Percentiles rank a stretch among this genome's conserved stretches.
These are phyloP conservation scores for Thryonomys swinderianus DNA, from an alignment of 2,113 vertebrate genomes.

Conservation along the genomic window DNA sequence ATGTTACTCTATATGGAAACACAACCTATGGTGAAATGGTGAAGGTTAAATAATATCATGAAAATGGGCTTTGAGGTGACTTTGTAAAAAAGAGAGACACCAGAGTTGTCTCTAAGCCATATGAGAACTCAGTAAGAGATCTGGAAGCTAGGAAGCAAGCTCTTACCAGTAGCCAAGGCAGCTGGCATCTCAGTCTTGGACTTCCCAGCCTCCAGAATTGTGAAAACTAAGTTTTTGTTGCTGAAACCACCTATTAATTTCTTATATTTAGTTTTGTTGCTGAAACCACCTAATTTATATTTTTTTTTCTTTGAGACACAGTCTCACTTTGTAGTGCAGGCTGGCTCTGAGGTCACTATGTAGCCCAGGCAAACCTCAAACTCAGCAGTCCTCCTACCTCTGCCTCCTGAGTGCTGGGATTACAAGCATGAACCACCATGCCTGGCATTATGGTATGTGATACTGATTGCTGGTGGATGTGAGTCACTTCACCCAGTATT, in stretches of 20 bases:
- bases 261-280: too few relatives aligned
- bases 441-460: too few relatives aligned
- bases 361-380: too few relatives aligned
- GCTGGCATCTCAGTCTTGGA: neutral
- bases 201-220: neutral
- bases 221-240: neutral
- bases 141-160: neutral
- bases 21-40: neutral
- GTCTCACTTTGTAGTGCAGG: too few relatives aligned
- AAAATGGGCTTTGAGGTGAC: neutral
- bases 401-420: too few relatives aligned
- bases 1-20: neutral
- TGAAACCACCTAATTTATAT: too few relatives aligned
- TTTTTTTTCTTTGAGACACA: too few relatives aligned
- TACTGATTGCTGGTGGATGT: too few relatives aligned
- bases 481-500: too few relatives aligned
- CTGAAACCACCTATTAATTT: neutral
- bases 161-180: neutral
- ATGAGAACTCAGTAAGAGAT: neutral
- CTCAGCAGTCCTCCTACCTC: too few relatives aligned
- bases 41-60: neutral
- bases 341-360: too few relatives aligned
- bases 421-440: too few relatives aligned
- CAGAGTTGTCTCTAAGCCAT: neutral
- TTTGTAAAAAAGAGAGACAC: neutral